Evolutionary conservation across 1,140 invertebrate species (phyloP), one percentile per base, ranked within the genome.

Genomic region (Drosophila kikkawai): DNA sequence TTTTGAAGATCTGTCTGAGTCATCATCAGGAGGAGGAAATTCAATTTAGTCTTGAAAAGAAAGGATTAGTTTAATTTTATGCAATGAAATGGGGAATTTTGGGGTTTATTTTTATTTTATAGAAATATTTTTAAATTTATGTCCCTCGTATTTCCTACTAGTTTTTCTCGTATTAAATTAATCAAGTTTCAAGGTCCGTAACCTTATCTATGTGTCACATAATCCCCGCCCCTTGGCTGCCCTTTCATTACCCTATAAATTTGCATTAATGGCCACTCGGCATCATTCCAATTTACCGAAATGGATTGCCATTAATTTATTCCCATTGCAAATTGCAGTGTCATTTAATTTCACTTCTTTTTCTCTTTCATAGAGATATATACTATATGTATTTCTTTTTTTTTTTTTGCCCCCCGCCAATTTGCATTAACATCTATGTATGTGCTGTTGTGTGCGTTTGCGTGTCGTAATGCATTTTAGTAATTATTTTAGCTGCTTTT

Each of bases 311-410:
- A 88, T 87, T 84, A 88, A 88, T 77, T 88, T 70, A 88, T 88
- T 87, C 83, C 82, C 77, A 65, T 84, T 87, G 84, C 84, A 88
- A 88, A 80, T 88, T 90, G 84, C 83, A 80, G 55, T 88, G 80
- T 80, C 84, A 87, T 83, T 87, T 88, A 69, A 88, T 86, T 87
- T 76, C 50, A 37, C 22, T 42, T 34, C 47, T 64, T 63, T 63
- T 41, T 56, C 53, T 22, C 53, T 56, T 55, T 22, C 50, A 51
- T 37, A 50, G 1, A 50, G 15, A 32, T n/a, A 17, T 50, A 32
- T 32, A 32, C 7, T 50, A 50, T 32, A 51, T 51, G 26, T 39
- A 39, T 26, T 39, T 51, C 15, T 45, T 29, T 55, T 61, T 69
- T 58, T 42, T 41, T n/a, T n/a, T n/a, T n/a, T n/a, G n/a, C n/a